Evolutionary conservation across 2,888 invertebrate species (phyloP).

Genomic region (Cosmorhoe ocellata): DNA sequence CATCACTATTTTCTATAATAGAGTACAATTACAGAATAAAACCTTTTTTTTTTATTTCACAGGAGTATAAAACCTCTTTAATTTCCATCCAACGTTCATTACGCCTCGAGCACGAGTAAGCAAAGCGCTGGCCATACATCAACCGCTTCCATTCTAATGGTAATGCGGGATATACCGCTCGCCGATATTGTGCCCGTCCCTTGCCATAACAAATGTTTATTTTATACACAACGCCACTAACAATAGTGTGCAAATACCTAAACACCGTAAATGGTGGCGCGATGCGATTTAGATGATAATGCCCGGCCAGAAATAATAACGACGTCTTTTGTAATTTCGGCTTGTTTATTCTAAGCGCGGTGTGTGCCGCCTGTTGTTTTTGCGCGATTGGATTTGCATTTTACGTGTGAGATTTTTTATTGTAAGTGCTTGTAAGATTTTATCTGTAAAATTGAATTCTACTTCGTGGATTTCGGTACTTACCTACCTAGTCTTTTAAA

Average conservation of each 20-base stretch:
- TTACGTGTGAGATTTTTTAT: conserved; percentile 30
- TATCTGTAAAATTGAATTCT: neutral
- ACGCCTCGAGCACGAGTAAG: conserved; percentile 28
- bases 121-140: conserved; percentile 70
- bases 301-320: conserved; percentile 73
- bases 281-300: conserved; percentile 82
- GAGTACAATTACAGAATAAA: too few relatives aligned
- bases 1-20: too few relatives aligned
- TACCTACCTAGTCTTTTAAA: too few relatives aligned
- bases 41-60: too few relatives aligned
- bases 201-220: conserved; percentile 81
- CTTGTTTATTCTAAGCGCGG: conserved; percentile 53
- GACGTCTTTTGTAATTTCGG: conserved; percentile 62
- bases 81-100: conserved; percentile 37
- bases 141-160: conserved; percentile 77
- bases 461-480: too few relatives aligned
- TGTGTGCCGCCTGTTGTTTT: conserved; percentile 39
- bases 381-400: conserved; percentile 37
- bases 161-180: conserved; percentile 70
- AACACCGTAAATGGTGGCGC: conserved; percentile 75
- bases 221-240: conserved; percentile 82
- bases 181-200: conserved; percentile 74
- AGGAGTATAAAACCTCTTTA: conserved; percentile 9
- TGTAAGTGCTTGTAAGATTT: neutral
- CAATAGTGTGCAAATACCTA: conserved; percentile 83